Base-by-base conservation (phyloP, 2,888 invertebrate species). In the Esperia sulphurella region DNA sequence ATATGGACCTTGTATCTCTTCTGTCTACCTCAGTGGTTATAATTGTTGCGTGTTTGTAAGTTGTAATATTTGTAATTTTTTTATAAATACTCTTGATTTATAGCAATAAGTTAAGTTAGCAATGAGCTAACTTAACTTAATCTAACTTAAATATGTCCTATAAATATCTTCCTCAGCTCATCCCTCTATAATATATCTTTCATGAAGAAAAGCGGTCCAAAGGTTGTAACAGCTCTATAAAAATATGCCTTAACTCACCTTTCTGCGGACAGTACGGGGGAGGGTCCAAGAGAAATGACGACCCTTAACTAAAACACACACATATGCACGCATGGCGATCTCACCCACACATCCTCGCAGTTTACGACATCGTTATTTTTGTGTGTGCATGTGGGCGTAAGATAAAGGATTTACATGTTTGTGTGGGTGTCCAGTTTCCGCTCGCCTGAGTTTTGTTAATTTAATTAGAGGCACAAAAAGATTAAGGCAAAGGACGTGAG, bases 251-350 rank as follows among this genome's bases (percentile, higher is more conserved):
- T 84, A 85, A 85, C 89, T 88, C 88, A 89, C 89, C 89, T 89
- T 88, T 87, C 86, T 87, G 88, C 87, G 89, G 89, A 88, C 89
- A 89, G 82, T 88, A 84, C 82, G 83, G 87, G 81, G 89, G 89
- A 85, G 88, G 88, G 89, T 89, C 89, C 89, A 89, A 85, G 88
- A 89, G 89, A 89, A 88, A 89, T 89, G 89, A 89, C 89, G 89
- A 87, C 89, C 89, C 89, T 89, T 89, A 89, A 89, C 89, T 89
- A 89, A 87, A 83, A 85, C 88, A 87, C 88, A 88, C 86, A 87
- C 83, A 81, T 75, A 75, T 64, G 79, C 71, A 80, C 75, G 72
- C 68, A 76, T 77, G 76, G 72, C 75, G 66, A 74, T 71, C 71
- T 69, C 68, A 79, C 78, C 37, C 79, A 79, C 75, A 79, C 79